phyloP scores from a whole-genome alignment of 2,797 vertebrate species.

The Tympanoctomys barrerae region DNA sequence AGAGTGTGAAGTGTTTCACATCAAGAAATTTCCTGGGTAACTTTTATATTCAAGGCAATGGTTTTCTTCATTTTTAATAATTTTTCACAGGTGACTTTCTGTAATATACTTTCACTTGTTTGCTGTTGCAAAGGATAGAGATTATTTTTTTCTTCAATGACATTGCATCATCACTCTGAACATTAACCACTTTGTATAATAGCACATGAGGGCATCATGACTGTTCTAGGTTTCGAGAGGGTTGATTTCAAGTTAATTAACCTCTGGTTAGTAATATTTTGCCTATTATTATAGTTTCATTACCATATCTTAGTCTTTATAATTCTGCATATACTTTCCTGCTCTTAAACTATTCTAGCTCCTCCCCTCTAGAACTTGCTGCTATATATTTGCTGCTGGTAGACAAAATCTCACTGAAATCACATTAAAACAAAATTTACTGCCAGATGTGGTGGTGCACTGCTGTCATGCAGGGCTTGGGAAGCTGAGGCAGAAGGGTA shows the following conservation, averaged over 20 bases:
- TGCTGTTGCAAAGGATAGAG: not conserved
- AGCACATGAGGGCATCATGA: not conserved
- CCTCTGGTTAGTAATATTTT: not conserved
- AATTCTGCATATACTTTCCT: not conserved
- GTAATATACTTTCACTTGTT: slow-evolving; percentile 19
- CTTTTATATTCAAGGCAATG: slow-evolving; percentile 19
- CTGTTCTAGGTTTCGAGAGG: not conserved
- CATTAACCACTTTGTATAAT: slow-evolving; percentile 3
- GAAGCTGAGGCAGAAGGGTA: not conserved
- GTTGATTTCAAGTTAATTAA: not conserved
- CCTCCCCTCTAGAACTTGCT: not conserved
- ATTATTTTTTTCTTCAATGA: slow-evolving; percentile 10
- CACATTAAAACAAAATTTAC: not conserved
- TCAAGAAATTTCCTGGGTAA: not conserved
- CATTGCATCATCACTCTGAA: slow-evolving; percentile 1
- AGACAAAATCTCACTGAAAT: not conserved
- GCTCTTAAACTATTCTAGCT: not conserved
- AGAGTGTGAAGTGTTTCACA: not conserved
- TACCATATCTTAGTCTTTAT: not conserved
- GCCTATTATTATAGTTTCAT: not conserved
- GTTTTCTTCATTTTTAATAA: slow-evolving; percentile 29
- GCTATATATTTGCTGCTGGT: not conserved
- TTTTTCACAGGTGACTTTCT: slow-evolving; percentile 2
- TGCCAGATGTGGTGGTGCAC: not conserved
- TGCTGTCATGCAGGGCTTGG: not conserved